Conservation (phyloP, 2,888 invertebrate species). For the Electrophaes corylata region DNA sequence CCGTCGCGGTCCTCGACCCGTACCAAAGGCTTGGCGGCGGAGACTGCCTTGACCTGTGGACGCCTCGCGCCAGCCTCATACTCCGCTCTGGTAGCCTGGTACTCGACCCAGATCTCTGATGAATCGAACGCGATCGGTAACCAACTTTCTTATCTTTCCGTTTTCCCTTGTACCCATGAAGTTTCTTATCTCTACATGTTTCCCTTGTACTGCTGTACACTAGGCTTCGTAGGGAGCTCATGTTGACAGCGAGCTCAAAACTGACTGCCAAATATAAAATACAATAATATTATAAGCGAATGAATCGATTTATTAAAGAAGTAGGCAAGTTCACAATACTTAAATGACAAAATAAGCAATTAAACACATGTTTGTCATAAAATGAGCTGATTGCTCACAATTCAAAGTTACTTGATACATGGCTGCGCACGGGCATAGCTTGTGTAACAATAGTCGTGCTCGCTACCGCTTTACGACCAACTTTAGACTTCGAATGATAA, state of each 20-base stretch:
- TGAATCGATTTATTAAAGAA: conserved; percentile 16
- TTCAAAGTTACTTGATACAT: conserved; percentile 50
- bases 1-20: conserved; percentile 68
- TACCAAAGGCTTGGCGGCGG: conserved; percentile 51
- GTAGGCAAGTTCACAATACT: conserved; percentile 25
- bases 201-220: conserved; percentile 4
- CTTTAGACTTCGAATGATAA: conserved; percentile 50
- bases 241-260: conserved; percentile 26
- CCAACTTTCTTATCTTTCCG: conserved; percentile 21
- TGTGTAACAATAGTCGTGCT: conserved; percentile 54
- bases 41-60: conserved; percentile 70
- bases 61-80: conserved; percentile 65
- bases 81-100: conserved; percentile 62
- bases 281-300: conserved; percentile 13
- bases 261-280: conserved; percentile 20
- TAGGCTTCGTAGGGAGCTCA: conserved; percentile 23
- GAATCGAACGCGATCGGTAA: conserved; percentile 28
- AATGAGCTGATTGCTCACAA: conserved; percentile 50
- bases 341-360: conserved; percentile 31
- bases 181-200: conserved; percentile 13
- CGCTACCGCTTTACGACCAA: conserved; percentile 48
- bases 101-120: conserved; percentile 40
- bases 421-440: conserved; percentile 49
- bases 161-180: conserved; percentile 21
- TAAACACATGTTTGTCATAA: conserved; percentile 41